phyloP scores from a whole-genome alignment of 2,888 invertebrate species.

The Timandra comae region DNA sequence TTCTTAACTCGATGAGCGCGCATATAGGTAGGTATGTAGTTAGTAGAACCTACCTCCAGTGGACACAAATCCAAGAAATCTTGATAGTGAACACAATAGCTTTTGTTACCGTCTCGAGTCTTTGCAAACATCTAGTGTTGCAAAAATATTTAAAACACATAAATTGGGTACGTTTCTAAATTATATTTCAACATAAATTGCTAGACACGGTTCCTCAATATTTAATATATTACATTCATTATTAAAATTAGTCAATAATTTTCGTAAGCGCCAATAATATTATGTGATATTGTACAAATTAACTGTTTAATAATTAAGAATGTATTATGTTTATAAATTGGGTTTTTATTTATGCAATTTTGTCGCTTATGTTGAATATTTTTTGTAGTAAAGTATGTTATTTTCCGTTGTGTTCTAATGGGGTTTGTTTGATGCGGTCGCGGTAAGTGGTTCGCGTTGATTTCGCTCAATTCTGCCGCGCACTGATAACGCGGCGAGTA shows the following conservation, averaged over 20 bases:
- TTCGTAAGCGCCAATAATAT: too few relatives aligned
- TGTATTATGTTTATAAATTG: too few relatives aligned
- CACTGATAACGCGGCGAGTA: slow-evolving; percentile 55
- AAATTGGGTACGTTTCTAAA: slow-evolving; percentile 4
- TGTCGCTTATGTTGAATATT: too few relatives aligned
- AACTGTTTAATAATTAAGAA: too few relatives aligned
- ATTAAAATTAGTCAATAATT: background rate
- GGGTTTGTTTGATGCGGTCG: slow-evolving; percentile 8
- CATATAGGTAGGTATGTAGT: too few relatives aligned
- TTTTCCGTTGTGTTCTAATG: slow-evolving; percentile 7
- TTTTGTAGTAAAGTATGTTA: too few relatives aligned
- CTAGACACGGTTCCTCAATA: background rate
- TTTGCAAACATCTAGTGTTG: slow-evolving; percentile 11
- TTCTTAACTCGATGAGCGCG: too few relatives aligned
- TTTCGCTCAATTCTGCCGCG: slow-evolving; percentile 51
- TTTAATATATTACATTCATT: background rate
- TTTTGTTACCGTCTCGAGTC: slow-evolving; percentile 34
- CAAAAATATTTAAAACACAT: slow-evolving; percentile 10
- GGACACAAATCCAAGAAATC: slow-evolving; percentile 21
- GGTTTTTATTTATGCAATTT: too few relatives aligned
- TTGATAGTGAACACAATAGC: slow-evolving; percentile 41
- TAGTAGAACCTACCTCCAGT: background rate
- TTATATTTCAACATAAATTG: background rate
- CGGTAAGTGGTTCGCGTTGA: slow-evolving; percentile 28
- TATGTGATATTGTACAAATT: too few relatives aligned